phyloP scores from a whole-genome alignment of 2,113 vertebrate species.

The Tilapia sparmanii region DNA sequence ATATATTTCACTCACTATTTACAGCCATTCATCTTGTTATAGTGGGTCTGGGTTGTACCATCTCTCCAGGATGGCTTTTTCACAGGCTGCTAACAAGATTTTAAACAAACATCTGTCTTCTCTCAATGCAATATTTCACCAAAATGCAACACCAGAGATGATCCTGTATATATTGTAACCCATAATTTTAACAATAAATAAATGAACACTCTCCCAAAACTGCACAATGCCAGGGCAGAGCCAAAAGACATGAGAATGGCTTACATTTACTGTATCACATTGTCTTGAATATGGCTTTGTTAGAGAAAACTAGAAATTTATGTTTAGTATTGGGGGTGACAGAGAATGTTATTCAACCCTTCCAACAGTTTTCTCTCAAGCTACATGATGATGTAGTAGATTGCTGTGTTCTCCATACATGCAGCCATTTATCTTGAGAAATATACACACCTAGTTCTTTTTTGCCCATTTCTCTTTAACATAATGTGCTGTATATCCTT shows the following conservation, averaged over 20 bases:
- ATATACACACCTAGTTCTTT: background rate
- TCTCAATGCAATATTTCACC: background rate
- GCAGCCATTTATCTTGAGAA: background rate
- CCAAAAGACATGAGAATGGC: background rate
- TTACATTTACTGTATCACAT: background rate
- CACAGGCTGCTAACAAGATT: background rate
- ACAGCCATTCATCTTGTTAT: background rate
- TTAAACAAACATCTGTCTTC: background rate
- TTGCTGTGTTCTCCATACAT: background rate
- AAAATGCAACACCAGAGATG: background rate
- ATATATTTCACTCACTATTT: background rate
- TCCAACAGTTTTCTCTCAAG: background rate
- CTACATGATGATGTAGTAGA: background rate
- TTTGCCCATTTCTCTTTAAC: background rate
- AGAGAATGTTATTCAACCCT: background rate
- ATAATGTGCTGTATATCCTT: background rate
- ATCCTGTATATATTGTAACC: background rate
- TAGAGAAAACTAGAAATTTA: background rate
- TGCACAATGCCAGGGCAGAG: background rate
- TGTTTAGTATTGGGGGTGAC: background rate
- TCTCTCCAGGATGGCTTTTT: background rate
- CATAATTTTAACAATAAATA: background rate
- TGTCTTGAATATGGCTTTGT: background rate
- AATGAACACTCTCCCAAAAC: background rate
- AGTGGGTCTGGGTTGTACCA: background rate